These are phyloP conservation scores for Acanthosepion esculentum DNA, from an alignment of 2,888 invertebrate genomes.

Conservation along the genomic window DNA sequence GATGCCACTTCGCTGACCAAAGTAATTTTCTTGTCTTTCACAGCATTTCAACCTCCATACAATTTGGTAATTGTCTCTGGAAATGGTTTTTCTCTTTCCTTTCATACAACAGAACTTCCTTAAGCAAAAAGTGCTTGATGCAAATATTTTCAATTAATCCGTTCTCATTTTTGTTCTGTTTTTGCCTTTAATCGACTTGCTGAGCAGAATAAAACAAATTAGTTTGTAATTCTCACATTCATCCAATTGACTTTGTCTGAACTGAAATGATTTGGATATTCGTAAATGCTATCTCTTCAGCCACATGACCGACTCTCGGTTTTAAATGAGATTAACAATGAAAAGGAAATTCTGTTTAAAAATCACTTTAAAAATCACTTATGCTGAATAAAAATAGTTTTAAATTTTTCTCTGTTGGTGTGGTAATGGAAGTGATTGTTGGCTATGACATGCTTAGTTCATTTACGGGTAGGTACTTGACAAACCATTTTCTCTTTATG, in stretches of 20 bases:
- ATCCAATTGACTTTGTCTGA: neutral
- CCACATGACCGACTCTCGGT: neutral
- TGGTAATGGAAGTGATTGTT: neutral
- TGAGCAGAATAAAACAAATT: neutral
- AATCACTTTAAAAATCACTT: neutral
- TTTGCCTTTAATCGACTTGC: neutral
- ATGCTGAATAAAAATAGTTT: neutral
- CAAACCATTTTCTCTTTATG: too few species aligned
- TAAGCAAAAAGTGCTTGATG: neutral
- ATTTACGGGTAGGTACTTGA: too few species aligned
- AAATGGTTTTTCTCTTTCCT: neutral
- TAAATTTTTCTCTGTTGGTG: neutral
- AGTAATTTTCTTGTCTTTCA: neutral
- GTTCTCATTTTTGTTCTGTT: neutral
- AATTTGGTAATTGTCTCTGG: neutral
- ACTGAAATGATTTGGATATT: neutral
- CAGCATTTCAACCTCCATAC: neutral
- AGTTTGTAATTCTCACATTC: slow-evolving; percentile 7
- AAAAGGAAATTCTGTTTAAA: neutral
- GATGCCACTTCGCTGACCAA: too few species aligned
- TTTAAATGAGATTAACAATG: neutral
- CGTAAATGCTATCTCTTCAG: neutral
- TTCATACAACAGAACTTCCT: neutral
- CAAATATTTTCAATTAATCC: neutral
- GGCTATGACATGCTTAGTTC: too few species aligned